Evolutionary conservation across 2,113 vertebrate species (phyloP), one percentile per base, ranked within the genome.

Genomic region (Odontesthes bonariensis): DNA sequence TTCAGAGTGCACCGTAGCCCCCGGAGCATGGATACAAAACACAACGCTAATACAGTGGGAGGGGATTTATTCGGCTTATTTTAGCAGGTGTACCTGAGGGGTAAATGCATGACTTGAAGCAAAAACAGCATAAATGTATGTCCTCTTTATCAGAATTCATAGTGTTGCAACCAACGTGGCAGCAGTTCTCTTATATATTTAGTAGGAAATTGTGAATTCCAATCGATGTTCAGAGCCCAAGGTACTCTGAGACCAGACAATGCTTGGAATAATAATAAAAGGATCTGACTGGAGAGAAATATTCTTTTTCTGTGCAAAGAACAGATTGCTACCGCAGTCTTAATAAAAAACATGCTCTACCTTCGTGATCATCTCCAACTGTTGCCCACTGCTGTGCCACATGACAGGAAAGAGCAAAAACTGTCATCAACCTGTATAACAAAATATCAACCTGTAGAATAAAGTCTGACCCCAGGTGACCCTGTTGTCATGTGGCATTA

Each of bases 351-450:
- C 32, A 51, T 1, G 11, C 52, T 75, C 65, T 78, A 69, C 73
- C 67, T 69, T 61, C 58, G 11, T 63, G 68, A 54, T 86, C 69
- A 27, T 71, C 69, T 79, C 54, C 66, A 82, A 73, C 75, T 75
- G 70, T 76, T 74, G 64, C 71, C 58, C 40, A 58, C 79, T 75
- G 79, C 64, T 77, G 62, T 73, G 71, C 56, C 62, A 79, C 81
- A 87, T 52, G 60, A 59, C 70, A 60, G 66, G 17, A 35, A 35
- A 10, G 16, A 53, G n/a, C 20, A 49, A 5, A 38, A 66, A 53
- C 54, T 9, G 7, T 67, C 49, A 69, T 58, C 22, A 52, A 46
- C 35, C 35, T 10, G 10, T 6, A 38, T 8, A 38, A 38, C 35
- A 8, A 64, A 73, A 74, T 33, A 60, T 82, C 61, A 71, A 9